Evolutionary conservation across 1,140 invertebrate genomes (phyloP).

Genomic region (Nautilus pompilius): DNA sequence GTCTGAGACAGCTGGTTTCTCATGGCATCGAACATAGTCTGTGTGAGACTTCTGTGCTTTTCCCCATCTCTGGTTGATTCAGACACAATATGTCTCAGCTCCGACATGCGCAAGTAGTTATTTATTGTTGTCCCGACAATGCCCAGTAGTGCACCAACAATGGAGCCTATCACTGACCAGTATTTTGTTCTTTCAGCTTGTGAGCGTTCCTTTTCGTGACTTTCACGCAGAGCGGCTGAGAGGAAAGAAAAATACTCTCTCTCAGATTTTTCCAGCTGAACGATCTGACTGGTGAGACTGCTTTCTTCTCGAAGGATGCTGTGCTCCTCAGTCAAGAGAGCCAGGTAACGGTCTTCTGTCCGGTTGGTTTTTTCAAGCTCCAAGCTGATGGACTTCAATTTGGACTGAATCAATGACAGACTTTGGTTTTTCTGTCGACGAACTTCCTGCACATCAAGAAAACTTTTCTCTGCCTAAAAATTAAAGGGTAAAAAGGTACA

Average conservation of each 20-base stretch:
- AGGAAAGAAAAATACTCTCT: constrained; percentile 66
- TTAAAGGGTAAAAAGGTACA: neutral
- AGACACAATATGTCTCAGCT: constrained; percentile 63
- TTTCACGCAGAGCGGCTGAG: constrained; percentile 67
- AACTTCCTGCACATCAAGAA: constrained; percentile 63
- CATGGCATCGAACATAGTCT: constrained; percentile 24
- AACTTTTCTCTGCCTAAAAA: constrained; percentile 60
- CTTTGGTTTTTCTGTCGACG: constrained; percentile 61
- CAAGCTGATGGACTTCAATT: constrained; percentile 65
- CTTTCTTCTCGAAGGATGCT: constrained; percentile 53
- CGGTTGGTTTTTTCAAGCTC: constrained; percentile 69
- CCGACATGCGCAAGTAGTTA: constrained; percentile 66
- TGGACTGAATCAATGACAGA: constrained; percentile 61
- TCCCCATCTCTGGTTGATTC: constrained; percentile 39
- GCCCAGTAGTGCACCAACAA: constrained; percentile 67
- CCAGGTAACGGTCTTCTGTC: constrained; percentile 67
- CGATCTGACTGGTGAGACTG: constrained; percentile 43
- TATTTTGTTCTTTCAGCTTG: constrained; percentile 75
- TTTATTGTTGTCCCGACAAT: constrained; percentile 67
- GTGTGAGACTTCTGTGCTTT: constrained; percentile 23
- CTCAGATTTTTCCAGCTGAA: constrained; percentile 58
- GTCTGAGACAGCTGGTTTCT: constrained; percentile 26
- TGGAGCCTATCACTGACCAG: constrained; percentile 72
- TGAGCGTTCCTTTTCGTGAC: constrained; percentile 71
- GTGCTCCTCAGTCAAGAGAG: constrained; percentile 60